Percentiles rank a stretch among this genome's conserved stretches.
Evolutionary conservation across 2,888 invertebrate species (phyloP).

Genomic region (Sisyra nigra): DNA sequence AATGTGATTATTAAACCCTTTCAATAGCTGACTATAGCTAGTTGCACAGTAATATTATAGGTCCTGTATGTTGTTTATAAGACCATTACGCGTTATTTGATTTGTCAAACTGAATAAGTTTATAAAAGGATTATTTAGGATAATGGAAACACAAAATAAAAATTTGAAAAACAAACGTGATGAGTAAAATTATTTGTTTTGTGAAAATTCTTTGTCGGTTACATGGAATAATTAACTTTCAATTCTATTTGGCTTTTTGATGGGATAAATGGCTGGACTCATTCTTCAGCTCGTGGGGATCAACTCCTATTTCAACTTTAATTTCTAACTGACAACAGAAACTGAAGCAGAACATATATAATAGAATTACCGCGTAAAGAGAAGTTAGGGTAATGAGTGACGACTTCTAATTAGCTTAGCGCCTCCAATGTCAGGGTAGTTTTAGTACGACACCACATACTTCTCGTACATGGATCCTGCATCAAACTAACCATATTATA

Average conservation of each 20-base stretch:
- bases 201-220: too few relatives aligned
- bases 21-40: too few relatives aligned
- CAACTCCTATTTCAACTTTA: not conserved
- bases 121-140: too few relatives aligned
- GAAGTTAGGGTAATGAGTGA: slow-evolving; percentile 27
- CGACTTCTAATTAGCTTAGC: slow-evolving; percentile 27
- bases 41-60: too few relatives aligned
- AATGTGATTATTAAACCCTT: too few relatives aligned
- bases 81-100: too few relatives aligned
- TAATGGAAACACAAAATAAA: too few relatives aligned
- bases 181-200: too few relatives aligned
- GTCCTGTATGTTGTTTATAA: too few relatives aligned
- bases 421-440: slow-evolving; percentile 19
- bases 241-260: not conserved
- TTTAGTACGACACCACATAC: slow-evolving; percentile 16
- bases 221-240: not conserved
- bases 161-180: too few relatives aligned
- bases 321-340: not conserved
- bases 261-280: not conserved
- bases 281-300: not conserved
- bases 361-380: slow-evolving; percentile 18
- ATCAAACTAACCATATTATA: slow-evolving; percentile 18
- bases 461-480: slow-evolving; percentile 18
- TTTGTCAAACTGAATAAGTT: too few relatives aligned
- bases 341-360: slow-evolving; percentile 14